Conservation (phyloP, 1,140 invertebrate species). For the Acromyrmex charruanus region DNA sequence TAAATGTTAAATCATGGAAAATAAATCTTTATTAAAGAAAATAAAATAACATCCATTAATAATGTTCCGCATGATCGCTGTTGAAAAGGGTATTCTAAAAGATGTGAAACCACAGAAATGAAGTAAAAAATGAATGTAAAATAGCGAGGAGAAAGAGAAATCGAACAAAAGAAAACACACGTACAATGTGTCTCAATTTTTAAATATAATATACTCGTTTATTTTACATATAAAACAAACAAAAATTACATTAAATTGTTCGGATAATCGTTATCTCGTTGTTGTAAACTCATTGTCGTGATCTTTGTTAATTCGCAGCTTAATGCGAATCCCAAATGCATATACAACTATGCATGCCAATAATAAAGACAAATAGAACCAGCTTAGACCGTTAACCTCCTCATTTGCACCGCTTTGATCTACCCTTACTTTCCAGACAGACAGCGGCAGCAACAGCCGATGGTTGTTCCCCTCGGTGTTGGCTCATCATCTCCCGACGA, state of each 20-base stretch:
- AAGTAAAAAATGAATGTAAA: slow-evolving; percentile 1
- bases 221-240: not conserved
- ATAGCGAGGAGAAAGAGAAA: not conserved
- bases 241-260: not conserved
- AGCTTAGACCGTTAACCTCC: slow-evolving; percentile 73
- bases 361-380: slow-evolving; percentile 70
- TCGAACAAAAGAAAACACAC: slow-evolving; percentile 8
- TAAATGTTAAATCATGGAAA: slow-evolving; percentile 17
- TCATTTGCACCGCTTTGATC: slow-evolving; percentile 78
- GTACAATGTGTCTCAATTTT: not conserved
- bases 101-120: slow-evolving; percentile 26
- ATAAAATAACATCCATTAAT: slow-evolving; percentile 32
- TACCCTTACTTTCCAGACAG: slow-evolving; percentile 70
- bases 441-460: slow-evolving; percentile 52
- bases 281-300: slow-evolving; percentile 4
- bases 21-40: slow-evolving; percentile 18
- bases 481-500: slow-evolving; percentile 48
- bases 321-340: slow-evolving; percentile 40
- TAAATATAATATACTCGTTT: slow-evolving; percentile 15
- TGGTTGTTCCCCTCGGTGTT: slow-evolving; percentile 40
- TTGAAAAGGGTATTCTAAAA: not conserved
- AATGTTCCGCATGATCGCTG: slow-evolving; percentile 17
- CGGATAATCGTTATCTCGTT: not conserved
- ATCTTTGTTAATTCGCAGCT: slow-evolving; percentile 51
- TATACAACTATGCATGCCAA: slow-evolving; percentile 11